Base-by-base conservation (phyloP, 2,113 vertebrate species). In the Dipodomys stephensi region DNA sequence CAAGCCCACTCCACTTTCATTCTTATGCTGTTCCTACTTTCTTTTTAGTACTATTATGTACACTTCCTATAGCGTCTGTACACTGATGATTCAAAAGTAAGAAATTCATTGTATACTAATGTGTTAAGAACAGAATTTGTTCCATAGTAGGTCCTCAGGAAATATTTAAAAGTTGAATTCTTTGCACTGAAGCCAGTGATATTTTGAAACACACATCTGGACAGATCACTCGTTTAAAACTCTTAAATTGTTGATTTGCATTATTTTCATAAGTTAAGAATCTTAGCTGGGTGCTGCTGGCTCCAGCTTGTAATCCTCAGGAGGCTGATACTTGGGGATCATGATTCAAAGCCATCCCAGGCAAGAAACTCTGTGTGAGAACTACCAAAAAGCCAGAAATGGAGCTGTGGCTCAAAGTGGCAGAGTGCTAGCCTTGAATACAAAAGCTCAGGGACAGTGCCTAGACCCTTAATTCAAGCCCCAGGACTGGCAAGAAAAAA, bases 131-230 rank as follows among this genome's bases (percentile, higher is more conserved):
- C 28, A 30, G 65, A 57, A 20, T 39, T 57, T 64, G 82, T 3
- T 16, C 62, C 62, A 30, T 1, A n/a, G 22, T 44, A 77, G 35
- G 35, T 15, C 88, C 27, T 84, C 68, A 77, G 53, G 16, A 57
- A 57, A 57, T 57, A 57, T 57, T 13, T 57, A 57, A 57, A 83
- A 35, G 92, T 3, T 49, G 39, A 72, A 81, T 85, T 67, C 9
- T 74, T 76, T 30, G 76, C 49, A 28, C 0, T 94, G 77, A 96
- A 94, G 72, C 60, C 20, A 53, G 68, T 18, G 27, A 80, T 69
- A 22, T 83, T 81, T 83, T 64, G 49, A 93, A 86, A 91, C 22
- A 85, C 13, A 65, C 69, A 88, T 60, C 46, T 82, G 28, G 80
- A 68, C 53, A 23, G 60, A 23, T 81, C 16, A 39, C 16, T 68